Base-by-base conservation (phyloP, 1,140 invertebrate genomes). In the Holcopasites calliopsidis region DNA sequence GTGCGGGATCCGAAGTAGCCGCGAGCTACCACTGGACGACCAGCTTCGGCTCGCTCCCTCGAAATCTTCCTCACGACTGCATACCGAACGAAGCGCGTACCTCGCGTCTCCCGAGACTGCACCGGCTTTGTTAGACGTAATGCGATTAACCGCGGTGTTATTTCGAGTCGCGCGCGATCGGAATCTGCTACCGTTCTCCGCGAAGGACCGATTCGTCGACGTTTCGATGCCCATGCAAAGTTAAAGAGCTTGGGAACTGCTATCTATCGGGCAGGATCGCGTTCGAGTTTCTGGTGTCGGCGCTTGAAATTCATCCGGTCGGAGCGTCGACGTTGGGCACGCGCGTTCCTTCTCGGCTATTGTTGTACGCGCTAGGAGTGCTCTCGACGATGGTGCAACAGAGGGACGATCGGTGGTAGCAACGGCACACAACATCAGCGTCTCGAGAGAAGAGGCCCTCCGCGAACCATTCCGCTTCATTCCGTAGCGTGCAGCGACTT, bases 1-100 rank as follows among this genome's bases (percentile, higher is more conserved):
- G 60, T 50, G 60, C 54, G 44, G 75, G n/a, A 18, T 54, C 47
- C 66, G 26, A 44, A 55, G 60, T 70, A 78, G 80, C 73, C 80
- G 80, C 61, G 71, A 85, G 75, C 78, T 84, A 80, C 60, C 71
- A 70, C n/a, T 55, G 42, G 35, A n/a, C 21, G 16, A 31, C 40
- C 33, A 42, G 31, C 31, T 69, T 44, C 77, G 57, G 66, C 52
- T 50, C 68, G 61, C 60, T 57, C 49, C 68, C 64, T 65, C 50
- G 64, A 75, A 76, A 38, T 44, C 61, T 71, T 72, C 50, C 64
- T 55, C 35, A 42, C 65, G 77, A 47, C 77, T 54, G 64, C 77
- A 79, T 79, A 79, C 77, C 74, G 71, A 77, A 66, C 26, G 52
- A 60, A 76, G 52, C 52, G 60, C 18, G 2, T 7, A 18, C 61